A percentile compares a stretch with the other conserved stretches of the same genome.
phyloP scores from a whole-genome alignment of 2,888 invertebrate species.

The Chrysolina haemoptera region DNA sequence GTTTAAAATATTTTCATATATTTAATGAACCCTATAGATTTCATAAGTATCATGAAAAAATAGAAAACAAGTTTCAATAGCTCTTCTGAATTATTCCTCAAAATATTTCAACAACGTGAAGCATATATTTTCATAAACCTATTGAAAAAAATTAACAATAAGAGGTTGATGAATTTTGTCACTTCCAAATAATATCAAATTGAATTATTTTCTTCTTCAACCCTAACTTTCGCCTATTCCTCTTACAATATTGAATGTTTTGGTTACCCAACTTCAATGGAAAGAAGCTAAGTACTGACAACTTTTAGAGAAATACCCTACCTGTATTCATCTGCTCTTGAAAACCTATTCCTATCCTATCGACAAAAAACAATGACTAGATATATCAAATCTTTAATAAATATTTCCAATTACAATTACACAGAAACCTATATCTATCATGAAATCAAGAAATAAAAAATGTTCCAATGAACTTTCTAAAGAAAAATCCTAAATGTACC shows the following conservation, averaged over 20 bases:
- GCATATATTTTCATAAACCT: too few species aligned
- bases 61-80: too few species aligned
- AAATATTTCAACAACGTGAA: too few species aligned
- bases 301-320: neutral
- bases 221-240: neutral
- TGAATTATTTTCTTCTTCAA: too few species aligned
- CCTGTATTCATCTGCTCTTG: neutral
- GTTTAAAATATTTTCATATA: too few species aligned
- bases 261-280: too few species aligned
- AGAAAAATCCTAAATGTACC: conserved; percentile 2
- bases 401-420: conserved; percentile 49
- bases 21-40: too few species aligned
- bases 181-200: too few species aligned
- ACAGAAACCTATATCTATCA: conserved; percentile 48
- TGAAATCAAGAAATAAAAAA: conserved; percentile 35
- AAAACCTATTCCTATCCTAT: conserved; percentile 27
- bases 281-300: neutral
- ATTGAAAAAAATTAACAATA: too few species aligned
- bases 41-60: too few species aligned
- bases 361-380: conserved; percentile 47
- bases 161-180: too few species aligned
- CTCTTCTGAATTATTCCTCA: too few species aligned
- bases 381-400: conserved; percentile 50
- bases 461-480: neutral
- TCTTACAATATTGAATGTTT: neutral